Evolutionary conservation across 2,888 invertebrate species (phyloP).

Genomic region (Lycophotia porphyrea): DNA sequence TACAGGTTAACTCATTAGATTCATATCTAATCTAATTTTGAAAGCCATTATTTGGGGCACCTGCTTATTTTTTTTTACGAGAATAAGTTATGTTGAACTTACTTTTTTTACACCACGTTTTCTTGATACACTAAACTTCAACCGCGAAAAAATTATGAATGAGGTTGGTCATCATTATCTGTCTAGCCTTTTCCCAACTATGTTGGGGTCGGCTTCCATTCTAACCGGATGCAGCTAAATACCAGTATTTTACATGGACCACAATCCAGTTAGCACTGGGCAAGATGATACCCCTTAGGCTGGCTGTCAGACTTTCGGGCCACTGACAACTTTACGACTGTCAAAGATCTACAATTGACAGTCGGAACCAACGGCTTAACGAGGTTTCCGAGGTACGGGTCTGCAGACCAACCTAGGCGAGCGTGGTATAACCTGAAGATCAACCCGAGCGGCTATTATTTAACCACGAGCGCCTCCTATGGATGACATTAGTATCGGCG

Average conservation of each 20-base stretch:
- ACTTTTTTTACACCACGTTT: background rate
- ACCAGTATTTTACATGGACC: too few species aligned
- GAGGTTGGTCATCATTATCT: background rate
- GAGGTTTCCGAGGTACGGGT: too few species aligned
- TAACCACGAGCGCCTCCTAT: too few species aligned
- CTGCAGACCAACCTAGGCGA: too few species aligned
- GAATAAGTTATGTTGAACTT: constrained; percentile 20
- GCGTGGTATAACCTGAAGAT: too few species aligned
- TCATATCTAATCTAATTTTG: constrained; percentile 41
- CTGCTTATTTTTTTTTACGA: background rate
- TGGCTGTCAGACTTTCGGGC: too few species aligned
- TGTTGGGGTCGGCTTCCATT: background rate
- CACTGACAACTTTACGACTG: too few species aligned
- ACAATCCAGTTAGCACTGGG: too few species aligned
- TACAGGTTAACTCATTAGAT: constrained; percentile 47
- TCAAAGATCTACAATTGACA: too few species aligned
- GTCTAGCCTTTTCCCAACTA: background rate
- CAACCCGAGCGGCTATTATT: too few species aligned
- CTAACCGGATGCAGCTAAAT: background rate
- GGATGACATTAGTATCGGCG: background rate
- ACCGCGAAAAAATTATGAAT: background rate
- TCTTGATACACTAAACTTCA: background rate
- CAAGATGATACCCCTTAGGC: too few species aligned
- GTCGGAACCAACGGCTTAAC: too few species aligned
- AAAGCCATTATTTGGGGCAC: constrained; percentile 45